A percentile compares a stretch with the other conserved stretches of the same genome.
phyloP scores from a whole-genome alignment of 2,888 invertebrate genomes.

The Schrankia costaestrigalis region DNA sequence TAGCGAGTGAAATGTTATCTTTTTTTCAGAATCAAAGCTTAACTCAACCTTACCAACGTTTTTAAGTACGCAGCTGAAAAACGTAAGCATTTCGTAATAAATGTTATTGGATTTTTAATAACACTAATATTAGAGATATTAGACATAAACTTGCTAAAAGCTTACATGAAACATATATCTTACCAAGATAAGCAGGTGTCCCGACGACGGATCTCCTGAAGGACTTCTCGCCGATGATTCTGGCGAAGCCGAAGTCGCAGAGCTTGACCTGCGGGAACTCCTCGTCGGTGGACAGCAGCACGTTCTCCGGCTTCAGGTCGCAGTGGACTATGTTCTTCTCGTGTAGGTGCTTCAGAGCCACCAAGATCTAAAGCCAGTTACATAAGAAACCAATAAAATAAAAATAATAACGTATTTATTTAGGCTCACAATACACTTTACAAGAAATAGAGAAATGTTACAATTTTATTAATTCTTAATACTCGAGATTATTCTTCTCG shows the following conservation, averaged over 20 bases:
- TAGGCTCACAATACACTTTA: not conserved
- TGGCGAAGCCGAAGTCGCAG: conserved; percentile 99
- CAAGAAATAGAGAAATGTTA: not conserved
- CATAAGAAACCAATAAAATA: not conserved
- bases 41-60: no score
- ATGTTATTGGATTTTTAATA: no score
- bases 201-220: conserved; percentile 98
- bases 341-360: conserved; percentile 97
- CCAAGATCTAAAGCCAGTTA: conserved; percentile 86
- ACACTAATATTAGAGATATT: no score
- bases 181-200: conserved; percentile 98
- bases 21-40: no score
- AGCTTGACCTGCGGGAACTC: conserved; percentile 99
- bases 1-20: no score
- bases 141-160: no score
- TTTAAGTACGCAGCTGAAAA: no score
- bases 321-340: conserved; percentile 99
- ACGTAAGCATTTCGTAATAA: no score
- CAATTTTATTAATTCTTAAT: not conserved
- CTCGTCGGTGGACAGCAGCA: conserved; percentile 94
- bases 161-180: no score
- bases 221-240: conserved; percentile 99
- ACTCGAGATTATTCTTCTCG: no score
- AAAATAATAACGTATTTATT: not conserved
- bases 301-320: conserved; percentile 98